A percentile compares a stretch with the other conserved stretches of the same genome.
phyloP scores from a whole-genome alignment of 1,140 invertebrate species.

The Bombus ignitus region DNA sequence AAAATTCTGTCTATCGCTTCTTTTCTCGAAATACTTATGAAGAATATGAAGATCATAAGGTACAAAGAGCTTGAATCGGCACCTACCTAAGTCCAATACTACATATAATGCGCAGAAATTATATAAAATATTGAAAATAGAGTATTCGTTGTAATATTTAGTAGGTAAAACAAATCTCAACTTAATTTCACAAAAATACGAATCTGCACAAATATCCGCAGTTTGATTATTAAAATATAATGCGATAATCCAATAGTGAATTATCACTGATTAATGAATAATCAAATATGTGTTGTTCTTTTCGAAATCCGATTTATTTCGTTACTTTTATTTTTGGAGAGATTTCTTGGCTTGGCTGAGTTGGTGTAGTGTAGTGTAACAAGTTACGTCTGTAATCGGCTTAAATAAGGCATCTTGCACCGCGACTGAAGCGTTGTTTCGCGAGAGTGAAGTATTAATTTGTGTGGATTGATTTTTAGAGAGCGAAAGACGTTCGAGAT shows the following conservation, averaged over 20 bases:
- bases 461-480: slow-evolving; percentile 30
- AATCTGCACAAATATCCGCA: neutral
- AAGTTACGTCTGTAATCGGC: slow-evolving; percentile 47
- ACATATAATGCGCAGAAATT: too few species aligned
- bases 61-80: too few species aligned
- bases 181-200: too few species aligned
- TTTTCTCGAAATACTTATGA: too few species aligned
- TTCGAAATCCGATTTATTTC: neutral
- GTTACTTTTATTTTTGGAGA: neutral
- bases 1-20: too few species aligned
- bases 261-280: neutral
- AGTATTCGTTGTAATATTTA: neutral
- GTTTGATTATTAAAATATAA: neutral
- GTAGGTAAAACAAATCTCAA: neutral
- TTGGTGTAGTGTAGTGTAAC: slow-evolving; percentile 35
- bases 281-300: neutral
- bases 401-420: slow-evolving; percentile 31
- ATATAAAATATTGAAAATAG: neutral
- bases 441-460: slow-evolving; percentile 43
- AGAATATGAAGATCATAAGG: too few species aligned
- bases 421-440: slow-evolving; percentile 48
- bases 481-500: neutral
- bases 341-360: neutral
- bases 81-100: too few species aligned
- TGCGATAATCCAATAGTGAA: too few species aligned